A percentile compares a stretch with the other conserved stretches of the same genome.
Evolutionary conservation across 2,888 invertebrate genomes (phyloP).

Genomic region (Stenolophus ochropezus): DNA sequence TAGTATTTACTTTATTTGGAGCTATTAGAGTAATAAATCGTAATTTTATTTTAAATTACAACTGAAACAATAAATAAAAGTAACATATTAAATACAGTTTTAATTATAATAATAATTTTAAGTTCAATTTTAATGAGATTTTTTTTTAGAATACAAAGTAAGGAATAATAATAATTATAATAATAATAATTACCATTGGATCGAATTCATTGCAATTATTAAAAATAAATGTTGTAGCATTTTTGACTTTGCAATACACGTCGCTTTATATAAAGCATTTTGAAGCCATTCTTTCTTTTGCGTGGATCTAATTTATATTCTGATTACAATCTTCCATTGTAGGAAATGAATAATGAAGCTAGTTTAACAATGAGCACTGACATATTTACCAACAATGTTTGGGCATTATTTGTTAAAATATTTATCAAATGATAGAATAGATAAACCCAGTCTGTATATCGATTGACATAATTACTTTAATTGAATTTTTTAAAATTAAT

Average conservation of each 20-base stretch:
- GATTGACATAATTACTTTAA: background rate
- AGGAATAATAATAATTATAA: too few species aligned
- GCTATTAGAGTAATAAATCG: too few species aligned
- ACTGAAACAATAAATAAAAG: too few species aligned
- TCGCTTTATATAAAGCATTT: background rate
- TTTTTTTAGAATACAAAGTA: too few species aligned
- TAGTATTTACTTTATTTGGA: too few species aligned
- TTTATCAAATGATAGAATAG: slow-evolving; percentile 20
- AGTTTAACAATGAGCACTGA: slow-evolving; percentile 29
- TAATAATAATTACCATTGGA: too few species aligned
- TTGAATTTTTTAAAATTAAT: slow-evolving; percentile 1
- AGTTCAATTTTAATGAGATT: too few species aligned
- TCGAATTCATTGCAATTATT: too few species aligned
- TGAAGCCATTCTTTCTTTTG: slow-evolving; percentile 11
- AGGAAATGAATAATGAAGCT: slow-evolving; percentile 9
- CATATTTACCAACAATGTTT: slow-evolving; percentile 17
- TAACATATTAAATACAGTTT: background rate
- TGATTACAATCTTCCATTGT: slow-evolving; percentile 27
- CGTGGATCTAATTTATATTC: slow-evolving; percentile 6
- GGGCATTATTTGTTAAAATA: slow-evolving; percentile 34
- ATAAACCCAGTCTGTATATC: background rate
- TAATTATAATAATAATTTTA: too few species aligned
- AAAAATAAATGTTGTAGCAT: too few species aligned
- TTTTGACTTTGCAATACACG: too few species aligned
- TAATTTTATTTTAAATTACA: too few species aligned